Conservation (phyloP, 1,140 invertebrate species). For the Zaprionus kolodkinae region DNA sequence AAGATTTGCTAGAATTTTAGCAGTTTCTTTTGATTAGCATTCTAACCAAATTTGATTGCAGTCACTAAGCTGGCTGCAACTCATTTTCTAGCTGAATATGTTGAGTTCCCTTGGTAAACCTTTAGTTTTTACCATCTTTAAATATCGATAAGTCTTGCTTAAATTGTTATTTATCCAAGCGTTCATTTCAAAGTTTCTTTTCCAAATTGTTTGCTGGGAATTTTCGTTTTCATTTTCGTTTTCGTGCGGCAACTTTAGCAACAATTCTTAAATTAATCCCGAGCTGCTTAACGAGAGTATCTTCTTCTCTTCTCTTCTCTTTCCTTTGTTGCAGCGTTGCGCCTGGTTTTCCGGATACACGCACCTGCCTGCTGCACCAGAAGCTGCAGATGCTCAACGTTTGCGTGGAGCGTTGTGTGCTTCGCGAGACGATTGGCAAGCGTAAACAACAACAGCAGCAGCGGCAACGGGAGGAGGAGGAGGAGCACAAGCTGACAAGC, state of each 20-base stretch:
- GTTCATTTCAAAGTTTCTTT: slow-evolving; percentile 3
- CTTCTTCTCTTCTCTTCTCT: slow-evolving; percentile 16
- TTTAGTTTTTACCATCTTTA: too few relatives aligned
- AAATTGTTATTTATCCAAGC: slow-evolving; percentile 4
- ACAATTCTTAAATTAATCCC: slow-evolving; percentile 10
- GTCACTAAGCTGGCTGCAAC: neutral
- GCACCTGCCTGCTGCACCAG: slow-evolving; percentile 96
- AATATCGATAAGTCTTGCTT: slow-evolving; percentile 10
- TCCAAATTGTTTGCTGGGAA: slow-evolving; percentile 7
- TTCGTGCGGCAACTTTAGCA: neutral
- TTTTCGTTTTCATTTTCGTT: slow-evolving; percentile 6
- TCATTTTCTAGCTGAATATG: neutral
- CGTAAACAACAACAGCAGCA: slow-evolving; percentile 41
- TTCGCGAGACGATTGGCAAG: slow-evolving; percentile 85
- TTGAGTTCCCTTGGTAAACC: too few relatives aligned
- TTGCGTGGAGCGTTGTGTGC: slow-evolving; percentile 93
- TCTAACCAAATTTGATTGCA: neutral
- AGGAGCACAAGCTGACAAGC: slow-evolving; percentile 31
- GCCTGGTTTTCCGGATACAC: slow-evolving; percentile 91
- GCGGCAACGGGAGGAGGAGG: slow-evolving; percentile 17
- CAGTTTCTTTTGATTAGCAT: neutral
- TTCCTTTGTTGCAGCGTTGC: slow-evolving; percentile 87
- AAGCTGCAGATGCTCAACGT: slow-evolving; percentile 98
- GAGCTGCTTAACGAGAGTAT: slow-evolving; percentile 5
- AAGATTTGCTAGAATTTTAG: neutral